These are phyloP conservation scores for Andricus curvator DNA, from an alignment of 2,888 invertebrate genomes.

Conservation along the genomic window DNA sequence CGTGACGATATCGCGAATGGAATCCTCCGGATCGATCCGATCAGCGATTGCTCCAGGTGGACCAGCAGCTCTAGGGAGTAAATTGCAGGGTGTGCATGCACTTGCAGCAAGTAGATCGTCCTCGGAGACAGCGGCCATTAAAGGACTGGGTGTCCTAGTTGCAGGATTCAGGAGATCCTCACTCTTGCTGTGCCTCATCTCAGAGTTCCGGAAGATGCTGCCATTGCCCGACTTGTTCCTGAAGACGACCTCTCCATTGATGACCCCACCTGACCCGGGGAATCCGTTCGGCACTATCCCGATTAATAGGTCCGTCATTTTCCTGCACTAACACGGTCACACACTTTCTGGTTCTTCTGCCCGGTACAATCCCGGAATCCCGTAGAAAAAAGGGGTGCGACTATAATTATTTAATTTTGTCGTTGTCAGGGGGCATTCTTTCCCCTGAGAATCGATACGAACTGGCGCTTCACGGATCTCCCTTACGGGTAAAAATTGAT, in stretches of 20 bases:
- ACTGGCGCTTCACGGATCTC: neutral
- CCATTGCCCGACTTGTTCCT: slow-evolving; percentile 45
- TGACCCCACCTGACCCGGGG: slow-evolving; percentile 38
- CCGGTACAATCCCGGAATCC: neutral
- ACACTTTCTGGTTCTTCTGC: neutral
- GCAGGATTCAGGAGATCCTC: slow-evolving; percentile 72
- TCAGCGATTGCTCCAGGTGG: slow-evolving; percentile 72
- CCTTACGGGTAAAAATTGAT: neutral
- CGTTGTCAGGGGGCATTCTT: slow-evolving; percentile 9
- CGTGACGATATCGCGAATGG: slow-evolving; percentile 82
- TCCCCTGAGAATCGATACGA: neutral
- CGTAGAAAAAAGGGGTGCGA: neutral
- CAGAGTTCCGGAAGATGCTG: slow-evolving; percentile 67
- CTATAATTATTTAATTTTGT: neutral
- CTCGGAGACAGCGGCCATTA: slow-evolving; percentile 69
- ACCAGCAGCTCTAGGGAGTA: slow-evolving; percentile 63
- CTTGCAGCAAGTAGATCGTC: slow-evolving; percentile 74
- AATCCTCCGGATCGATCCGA: slow-evolving; percentile 83
- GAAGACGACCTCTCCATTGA: slow-evolving; percentile 49
- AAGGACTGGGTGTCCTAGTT: slow-evolving; percentile 66
- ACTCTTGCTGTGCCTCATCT: slow-evolving; percentile 75
- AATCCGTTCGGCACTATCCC: slow-evolving; percentile 42
- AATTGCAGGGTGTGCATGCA: slow-evolving; percentile 56
- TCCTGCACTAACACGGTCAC: neutral
- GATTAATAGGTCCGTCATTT: slow-evolving; percentile 51